Conservation (phyloP, 2,888 invertebrate species). For the Drosophila acutilabella region DNA sequence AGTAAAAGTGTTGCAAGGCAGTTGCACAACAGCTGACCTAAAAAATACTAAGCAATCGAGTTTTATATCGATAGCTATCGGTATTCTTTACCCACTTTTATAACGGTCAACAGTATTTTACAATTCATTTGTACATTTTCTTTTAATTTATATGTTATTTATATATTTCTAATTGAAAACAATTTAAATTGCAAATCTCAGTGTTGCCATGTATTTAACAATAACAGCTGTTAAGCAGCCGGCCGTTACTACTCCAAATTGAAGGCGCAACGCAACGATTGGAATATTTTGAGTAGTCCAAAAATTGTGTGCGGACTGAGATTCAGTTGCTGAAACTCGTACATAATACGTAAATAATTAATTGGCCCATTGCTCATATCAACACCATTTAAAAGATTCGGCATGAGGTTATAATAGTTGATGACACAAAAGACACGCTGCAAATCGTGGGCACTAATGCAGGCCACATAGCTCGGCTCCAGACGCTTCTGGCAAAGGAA, state of each 20-base stretch:
- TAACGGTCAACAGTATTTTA: no score
- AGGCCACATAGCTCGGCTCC: constrained; percentile 69
- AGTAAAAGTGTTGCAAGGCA: not conserved
- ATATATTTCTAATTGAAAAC: constrained; percentile 15
- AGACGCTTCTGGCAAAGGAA: constrained; percentile 74
- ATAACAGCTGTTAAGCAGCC: not conserved
- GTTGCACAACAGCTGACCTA: no score
- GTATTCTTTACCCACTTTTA: no score
- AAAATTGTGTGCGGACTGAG: constrained; percentile 79
- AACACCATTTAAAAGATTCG: constrained; percentile 81
- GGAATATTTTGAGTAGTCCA: constrained; percentile 79
- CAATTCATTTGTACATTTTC: not conserved
- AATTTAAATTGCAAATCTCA: constrained; percentile 29
- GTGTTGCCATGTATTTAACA: constrained; percentile 18
- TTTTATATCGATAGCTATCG: no score
- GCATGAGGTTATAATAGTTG: constrained; percentile 81
- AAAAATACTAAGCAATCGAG: no score
- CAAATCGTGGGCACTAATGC: constrained; percentile 68
- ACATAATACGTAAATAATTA: constrained; percentile 81
- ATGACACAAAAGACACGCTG: constrained; percentile 79
- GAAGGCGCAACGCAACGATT: constrained; percentile 51
- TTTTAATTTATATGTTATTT: constrained; percentile 15
- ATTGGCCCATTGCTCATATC: constrained; percentile 71
- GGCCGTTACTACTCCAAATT: constrained; percentile 13
- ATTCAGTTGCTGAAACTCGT: constrained; percentile 81